These are phyloP conservation scores for Balaenoptera acutorostrata DNA, from an alignment of 2,113 vertebrate species.

Conservation along the genomic window DNA sequence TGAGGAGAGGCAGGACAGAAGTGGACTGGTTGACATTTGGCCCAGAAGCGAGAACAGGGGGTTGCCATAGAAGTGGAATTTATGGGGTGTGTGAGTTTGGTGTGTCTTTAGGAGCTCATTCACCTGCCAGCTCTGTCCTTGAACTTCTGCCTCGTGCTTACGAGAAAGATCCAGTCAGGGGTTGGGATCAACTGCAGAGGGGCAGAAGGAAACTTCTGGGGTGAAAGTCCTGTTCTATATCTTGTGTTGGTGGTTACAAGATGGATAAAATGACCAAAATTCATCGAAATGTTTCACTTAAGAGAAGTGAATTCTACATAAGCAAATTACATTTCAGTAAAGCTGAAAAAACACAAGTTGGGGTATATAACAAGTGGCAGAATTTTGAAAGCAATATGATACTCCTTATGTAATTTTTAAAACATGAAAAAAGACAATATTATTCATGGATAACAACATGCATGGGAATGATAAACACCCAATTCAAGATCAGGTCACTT, in stretches of 20 bases:
- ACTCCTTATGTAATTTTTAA: neutral
- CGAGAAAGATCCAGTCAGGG: neutral
- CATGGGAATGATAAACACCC: neutral
- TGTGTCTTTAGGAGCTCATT: neutral
- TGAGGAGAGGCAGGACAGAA: neutral
- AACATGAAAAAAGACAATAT: neutral
- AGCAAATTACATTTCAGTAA: neutral
- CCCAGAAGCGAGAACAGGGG: neutral
- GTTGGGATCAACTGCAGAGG: neutral
- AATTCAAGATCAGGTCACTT: neutral
- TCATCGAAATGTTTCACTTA: neutral
- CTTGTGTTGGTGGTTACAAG: neutral
- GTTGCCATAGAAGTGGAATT: neutral
- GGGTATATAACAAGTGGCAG: neutral
- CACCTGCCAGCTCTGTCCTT: neutral
- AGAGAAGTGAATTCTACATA: neutral
- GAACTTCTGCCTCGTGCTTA: neutral
- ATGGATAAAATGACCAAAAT: neutral
- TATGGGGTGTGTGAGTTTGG: too few species aligned
- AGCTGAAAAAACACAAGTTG: neutral
- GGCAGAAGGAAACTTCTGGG: neutral
- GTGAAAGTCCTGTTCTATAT: neutral
- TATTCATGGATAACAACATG: neutral
- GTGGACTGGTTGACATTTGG: neutral
- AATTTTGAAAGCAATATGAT: neutral